Evolutionary conservation across 2,113 vertebrate species (phyloP).

Genomic region (Pelodiscus sinensis): DNA sequence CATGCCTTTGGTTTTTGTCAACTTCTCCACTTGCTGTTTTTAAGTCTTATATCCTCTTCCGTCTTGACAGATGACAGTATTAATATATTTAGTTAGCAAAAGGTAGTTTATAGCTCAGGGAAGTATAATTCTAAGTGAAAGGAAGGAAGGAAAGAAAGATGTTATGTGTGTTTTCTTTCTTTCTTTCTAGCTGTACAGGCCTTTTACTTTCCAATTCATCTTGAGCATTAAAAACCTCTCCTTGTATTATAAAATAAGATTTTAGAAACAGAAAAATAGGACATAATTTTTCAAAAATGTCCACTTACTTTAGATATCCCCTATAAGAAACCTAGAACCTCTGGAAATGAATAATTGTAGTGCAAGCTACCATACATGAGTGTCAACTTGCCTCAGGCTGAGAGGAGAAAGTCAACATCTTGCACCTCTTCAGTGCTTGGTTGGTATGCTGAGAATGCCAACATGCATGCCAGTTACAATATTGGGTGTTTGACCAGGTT

Average conservation of each 20-base stretch:
- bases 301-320: not conserved
- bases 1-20: conserved; percentile 33
- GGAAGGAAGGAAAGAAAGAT: no score
- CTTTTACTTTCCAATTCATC: not conserved
- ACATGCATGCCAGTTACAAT: no score
- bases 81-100: conserved; percentile 1
- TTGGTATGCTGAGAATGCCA: no score
- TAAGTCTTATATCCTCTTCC: conserved; percentile 34
- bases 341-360: not conserved
- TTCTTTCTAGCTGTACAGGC: not conserved
- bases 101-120: not conserved
- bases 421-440: no score
- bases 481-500: no score
- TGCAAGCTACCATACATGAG: no score
- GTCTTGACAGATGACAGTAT: conserved; percentile 1
- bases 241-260: not conserved
- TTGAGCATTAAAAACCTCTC: not conserved
- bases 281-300: not conserved
- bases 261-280: not conserved
- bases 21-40: conserved; percentile 10
- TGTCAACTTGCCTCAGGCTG: no score
- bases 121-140: no score
- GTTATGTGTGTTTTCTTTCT: no score
- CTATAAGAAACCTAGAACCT: not conserved
- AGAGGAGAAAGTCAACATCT: no score